Evolutionary conservation across 2,888 invertebrate species (phyloP), one percentile per base, ranked within the genome.

Genomic region (Agonopterix subpropinquella): DNA sequence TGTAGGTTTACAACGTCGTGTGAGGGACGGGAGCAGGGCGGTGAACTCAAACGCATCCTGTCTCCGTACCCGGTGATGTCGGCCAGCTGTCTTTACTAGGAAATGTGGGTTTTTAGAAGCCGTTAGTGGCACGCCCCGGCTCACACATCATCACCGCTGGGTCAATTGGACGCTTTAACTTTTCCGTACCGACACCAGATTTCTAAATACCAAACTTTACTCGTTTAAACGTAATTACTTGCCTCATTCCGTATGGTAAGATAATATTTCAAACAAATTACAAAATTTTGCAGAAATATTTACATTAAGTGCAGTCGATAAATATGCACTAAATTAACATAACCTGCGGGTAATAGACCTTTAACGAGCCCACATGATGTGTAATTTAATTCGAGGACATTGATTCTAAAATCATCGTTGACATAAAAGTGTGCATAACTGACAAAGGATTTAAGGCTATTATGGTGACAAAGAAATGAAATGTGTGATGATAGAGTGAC

Each of bases 61-160:
- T 81, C 77, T 78, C 76, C 73, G 60, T 67, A 75, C 71, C 64
- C 63, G 66, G 73, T 62, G 70, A 80, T 79, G 79, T 81, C 73
- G 79, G 79, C 70, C 78, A 75, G 62, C 65, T 66, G 70, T 73
- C 80, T 83, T 62, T 79, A 81, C 79, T 78, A 74, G 85, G 85
- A 76, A 82, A 85, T 81, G 80, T 80, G 68, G 77, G 84, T 82
- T 85, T 83, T 81, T 71, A 84, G 80, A 77, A 77, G 74, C 70
- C 75, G 78, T 80, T 77, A 82, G 73, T 75, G 66, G 79, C 75
- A 75, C 80, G 72, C 65, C 73, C 73, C 68, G 68, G 67, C 42
- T 42, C 69, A 67, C 67, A 64, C 68, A 69, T 76, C 76, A 76
- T 70, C 69, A 69, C 55, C 65, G 76, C 71, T 63, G 72, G 81